phyloP scores from a whole-genome alignment of 1,140 invertebrate genomes.

The Drosophila pachea region DNA sequence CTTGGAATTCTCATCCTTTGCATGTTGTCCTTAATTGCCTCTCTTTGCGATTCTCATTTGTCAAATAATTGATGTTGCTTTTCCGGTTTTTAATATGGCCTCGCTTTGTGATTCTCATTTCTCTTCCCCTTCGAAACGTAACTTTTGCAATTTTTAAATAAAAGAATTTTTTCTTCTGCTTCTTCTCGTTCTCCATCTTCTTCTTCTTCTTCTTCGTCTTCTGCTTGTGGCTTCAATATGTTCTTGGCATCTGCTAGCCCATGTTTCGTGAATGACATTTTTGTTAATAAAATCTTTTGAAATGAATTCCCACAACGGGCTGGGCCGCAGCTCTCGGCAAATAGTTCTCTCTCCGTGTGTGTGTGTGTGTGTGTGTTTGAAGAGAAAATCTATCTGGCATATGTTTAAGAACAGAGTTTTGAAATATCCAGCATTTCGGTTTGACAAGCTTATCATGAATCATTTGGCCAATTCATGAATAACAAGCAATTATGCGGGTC shows the following conservation, averaged over 20 bases:
- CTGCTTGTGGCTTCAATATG: too few species aligned
- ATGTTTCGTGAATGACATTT: background rate
- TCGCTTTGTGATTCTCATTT: background rate
- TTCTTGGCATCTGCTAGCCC: background rate
- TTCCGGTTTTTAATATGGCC: background rate
- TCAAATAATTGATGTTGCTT: too few species aligned
- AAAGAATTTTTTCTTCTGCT: too few species aligned
- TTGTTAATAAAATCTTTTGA: conserved; percentile 47
- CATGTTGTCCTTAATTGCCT: background rate
- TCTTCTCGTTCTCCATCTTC: too few species aligned
- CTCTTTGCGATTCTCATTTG: conserved; percentile 1
- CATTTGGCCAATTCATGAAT: conserved; percentile 64
- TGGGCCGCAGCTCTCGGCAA: conserved; percentile 1
- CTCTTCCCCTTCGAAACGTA: background rate
- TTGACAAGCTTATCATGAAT: conserved; percentile 50
- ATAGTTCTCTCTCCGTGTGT: background rate
- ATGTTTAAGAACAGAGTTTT: conserved; percentile 1
- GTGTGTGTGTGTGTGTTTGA: conserved; percentile 2
- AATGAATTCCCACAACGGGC: conserved; percentile 36
- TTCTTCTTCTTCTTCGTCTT: too few species aligned
- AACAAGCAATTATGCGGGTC: conserved; percentile 70
- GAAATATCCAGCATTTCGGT: conserved; percentile 26
- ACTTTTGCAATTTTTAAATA: too few species aligned
- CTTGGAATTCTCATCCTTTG: too few species aligned
- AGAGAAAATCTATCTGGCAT: background rate